Conservation (phyloP, 2,888 invertebrate genomes). For the Cataglyphis livida region DNA sequence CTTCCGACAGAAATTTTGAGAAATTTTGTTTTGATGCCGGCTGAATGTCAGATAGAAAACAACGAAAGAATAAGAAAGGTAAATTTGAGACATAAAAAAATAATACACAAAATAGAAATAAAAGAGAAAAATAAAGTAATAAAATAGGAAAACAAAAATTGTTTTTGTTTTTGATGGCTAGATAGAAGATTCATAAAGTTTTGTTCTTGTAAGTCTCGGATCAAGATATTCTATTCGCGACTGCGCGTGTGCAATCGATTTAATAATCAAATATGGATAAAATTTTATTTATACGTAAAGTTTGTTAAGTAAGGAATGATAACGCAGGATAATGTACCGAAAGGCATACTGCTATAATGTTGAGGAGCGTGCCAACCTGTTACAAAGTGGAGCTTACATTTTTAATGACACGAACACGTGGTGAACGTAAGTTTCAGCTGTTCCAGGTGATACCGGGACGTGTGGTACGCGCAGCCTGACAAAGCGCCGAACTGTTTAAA, state of each 20-base stretch:
- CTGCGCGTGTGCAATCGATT: background rate
- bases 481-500: constrained; percentile 41
- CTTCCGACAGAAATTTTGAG: background rate
- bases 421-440: constrained; percentile 65
- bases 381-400: constrained; percentile 35
- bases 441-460: constrained; percentile 63
- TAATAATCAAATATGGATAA: background rate
- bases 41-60: background rate
- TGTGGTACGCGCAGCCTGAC: constrained; percentile 10
- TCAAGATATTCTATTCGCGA: background rate
- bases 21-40: background rate
- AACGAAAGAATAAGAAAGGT: background rate
- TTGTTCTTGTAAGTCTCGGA: background rate
- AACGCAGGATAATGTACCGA: background rate
- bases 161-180: background rate
- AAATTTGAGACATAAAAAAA: background rate
- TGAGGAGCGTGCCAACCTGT: constrained; percentile 42
- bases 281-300: background rate
- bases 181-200: background rate
- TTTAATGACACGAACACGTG: constrained; percentile 65
- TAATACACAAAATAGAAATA: background rate
- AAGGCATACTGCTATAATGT: constrained; percentile 12
- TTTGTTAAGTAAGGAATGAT: background rate
- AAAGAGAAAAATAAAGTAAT: background rate
- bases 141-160: background rate